Evolutionary conservation across 2,113 vertebrate genomes (phyloP).

Genomic region (western clawed frog (Xenopus tropicalis)): UCB_Xtro_10.0 CM004447.2:44963001-44963500

Average conservation of each 20-base stretch:
- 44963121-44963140: conserved; percentile 6
- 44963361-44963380: background rate
- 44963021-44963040: no score
- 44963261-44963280: background rate
- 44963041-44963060: no score
- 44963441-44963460: no score
- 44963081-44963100: no score
- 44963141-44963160: conserved; percentile 13
- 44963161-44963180: conserved; percentile 16
- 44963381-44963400: background rate
- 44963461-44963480: no score
- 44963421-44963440: no score
- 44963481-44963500: no score
- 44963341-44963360: background rate
- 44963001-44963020: no score
- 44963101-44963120: background rate
- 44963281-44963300: background rate
- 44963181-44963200: conserved; percentile 20
- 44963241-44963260: conserved; percentile 1
- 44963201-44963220: conserved; percentile 1
- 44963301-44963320: background rate
- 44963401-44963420: no score
- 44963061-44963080: no score
- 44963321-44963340: background rate
- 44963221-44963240: conserved; percentile 13